These are phyloP conservation scores for Panagrolaimus sp. DNA, from an alignment of 1,140 invertebrate species.

Conservation along the genomic window DNA sequence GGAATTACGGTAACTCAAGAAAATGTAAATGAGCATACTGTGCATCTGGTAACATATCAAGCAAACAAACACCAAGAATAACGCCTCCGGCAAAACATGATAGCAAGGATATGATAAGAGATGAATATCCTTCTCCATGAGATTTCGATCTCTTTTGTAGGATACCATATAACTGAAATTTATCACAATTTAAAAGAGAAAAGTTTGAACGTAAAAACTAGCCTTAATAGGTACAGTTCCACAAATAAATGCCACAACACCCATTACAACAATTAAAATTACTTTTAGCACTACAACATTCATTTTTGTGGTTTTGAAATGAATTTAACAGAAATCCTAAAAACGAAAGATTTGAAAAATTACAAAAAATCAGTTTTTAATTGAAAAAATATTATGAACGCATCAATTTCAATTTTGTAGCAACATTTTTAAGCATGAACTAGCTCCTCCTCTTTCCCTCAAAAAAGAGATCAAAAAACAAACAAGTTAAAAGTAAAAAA, in stretches of 20 bases:
- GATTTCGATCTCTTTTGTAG: not conserved
- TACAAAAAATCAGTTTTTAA: no score
- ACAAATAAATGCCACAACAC: not conserved
- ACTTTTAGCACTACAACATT: not conserved
- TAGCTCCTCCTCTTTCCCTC: no score
- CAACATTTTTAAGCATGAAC: no score
- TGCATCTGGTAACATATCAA: conserved; percentile 27
- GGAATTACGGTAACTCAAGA: not conserved
- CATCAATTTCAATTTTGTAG: no score
- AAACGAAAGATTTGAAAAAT: no score
- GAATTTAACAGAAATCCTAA: no score
- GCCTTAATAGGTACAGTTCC: not conserved
- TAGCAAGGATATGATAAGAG: conserved; percentile 19
- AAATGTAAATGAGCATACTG: not conserved
- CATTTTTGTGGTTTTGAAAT: not conserved
- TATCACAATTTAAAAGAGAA: not conserved
- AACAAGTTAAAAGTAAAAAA: no score
- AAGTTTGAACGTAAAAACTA: not conserved
- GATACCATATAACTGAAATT: not conserved
- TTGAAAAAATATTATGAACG: no score
- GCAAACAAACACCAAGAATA: conserved; percentile 26
- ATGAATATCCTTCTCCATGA: not conserved
- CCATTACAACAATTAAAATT: not conserved
- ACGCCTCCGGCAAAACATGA: conserved; percentile 30
- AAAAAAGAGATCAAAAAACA: no score